These are phyloP conservation scores for Platichthys flesus DNA, from an alignment of 2,113 vertebrate genomes.

Conservation along the genomic window DNA sequence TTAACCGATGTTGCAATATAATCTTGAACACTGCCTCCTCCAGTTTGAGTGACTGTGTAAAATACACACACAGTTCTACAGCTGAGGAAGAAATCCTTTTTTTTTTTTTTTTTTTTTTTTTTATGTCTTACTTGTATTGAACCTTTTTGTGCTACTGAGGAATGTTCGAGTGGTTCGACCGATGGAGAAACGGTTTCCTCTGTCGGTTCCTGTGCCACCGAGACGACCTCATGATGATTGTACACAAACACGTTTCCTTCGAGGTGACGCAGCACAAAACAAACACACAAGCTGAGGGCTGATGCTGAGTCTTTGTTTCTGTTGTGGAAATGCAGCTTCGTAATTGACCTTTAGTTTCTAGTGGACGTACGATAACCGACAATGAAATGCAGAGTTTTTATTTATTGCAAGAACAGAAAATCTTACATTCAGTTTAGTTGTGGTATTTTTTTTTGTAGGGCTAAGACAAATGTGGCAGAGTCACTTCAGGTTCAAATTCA, in stretches of 20 bases:
- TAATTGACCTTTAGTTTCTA: neutral
- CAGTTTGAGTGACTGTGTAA: neutral
- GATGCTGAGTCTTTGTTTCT: neutral
- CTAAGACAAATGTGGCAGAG: neutral
- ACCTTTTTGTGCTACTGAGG: neutral
- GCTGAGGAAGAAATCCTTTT: neutral
- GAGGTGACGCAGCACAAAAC: neutral
- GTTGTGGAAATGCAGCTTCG: conserved; percentile 6
- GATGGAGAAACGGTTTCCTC: conserved; percentile 1
- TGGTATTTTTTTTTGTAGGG: conserved; percentile 6
- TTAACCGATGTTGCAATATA: conserved; percentile 12
- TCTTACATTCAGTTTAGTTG: neutral
- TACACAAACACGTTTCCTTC: conserved; percentile 12
- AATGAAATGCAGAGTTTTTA: no score
- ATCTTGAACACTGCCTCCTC: conserved; percentile 10
- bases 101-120: neutral
- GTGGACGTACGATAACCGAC: neutral
- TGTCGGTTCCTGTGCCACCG: conserved; percentile 28
- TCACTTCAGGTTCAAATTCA: conserved; percentile 6
- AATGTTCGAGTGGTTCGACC: neutral
- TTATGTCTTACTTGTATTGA: neutral
- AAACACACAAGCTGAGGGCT: neutral
- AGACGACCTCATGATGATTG: conserved; percentile 42
- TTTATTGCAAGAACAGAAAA: no score
- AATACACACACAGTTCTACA: neutral